These are phyloP conservation scores for Eupithecia centaureata DNA, from an alignment of 2,888 invertebrate genomes.

Conservation along the genomic window DNA sequence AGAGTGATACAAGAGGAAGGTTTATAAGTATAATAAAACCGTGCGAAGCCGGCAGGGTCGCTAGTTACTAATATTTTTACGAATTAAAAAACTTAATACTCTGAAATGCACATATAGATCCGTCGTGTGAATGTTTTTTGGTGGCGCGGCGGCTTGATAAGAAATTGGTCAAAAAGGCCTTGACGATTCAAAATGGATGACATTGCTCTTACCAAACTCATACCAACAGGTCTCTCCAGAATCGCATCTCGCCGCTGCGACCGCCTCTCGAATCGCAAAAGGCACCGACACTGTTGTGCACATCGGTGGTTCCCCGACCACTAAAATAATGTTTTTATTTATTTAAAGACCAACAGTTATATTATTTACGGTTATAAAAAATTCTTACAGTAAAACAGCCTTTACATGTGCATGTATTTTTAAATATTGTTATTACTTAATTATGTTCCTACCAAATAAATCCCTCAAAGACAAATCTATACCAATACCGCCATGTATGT, in stretches of 20 bases:
- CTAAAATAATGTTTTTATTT: conserved; percentile 64
- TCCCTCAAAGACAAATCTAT: no score
- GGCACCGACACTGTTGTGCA: conserved; percentile 71
- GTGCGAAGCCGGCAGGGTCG: no score
- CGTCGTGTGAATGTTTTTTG: neutral
- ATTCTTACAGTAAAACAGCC: no score
- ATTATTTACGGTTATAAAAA: no score
- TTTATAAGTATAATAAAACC: no score
- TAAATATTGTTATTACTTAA: no score
- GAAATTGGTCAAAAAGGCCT: neutral
- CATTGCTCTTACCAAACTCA: conserved; percentile 76
- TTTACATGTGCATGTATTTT: no score
- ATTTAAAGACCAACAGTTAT: no score
- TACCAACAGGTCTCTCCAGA: conserved; percentile 82
- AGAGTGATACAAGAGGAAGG: no score
- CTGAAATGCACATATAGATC: neutral
- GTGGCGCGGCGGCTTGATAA: neutral
- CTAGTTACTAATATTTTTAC: no score
- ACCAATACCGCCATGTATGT: no score
- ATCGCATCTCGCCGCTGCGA: conserved; percentile 84
- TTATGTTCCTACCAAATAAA: no score
- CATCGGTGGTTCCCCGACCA: conserved; percentile 77
- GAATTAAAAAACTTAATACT: neutral
- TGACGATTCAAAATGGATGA: neutral
- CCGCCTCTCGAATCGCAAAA: conserved; percentile 85